These are phyloP conservation scores for Trichopria drosophilae DNA, from an alignment of 2,888 invertebrate species.

Conservation along the genomic window DNA sequence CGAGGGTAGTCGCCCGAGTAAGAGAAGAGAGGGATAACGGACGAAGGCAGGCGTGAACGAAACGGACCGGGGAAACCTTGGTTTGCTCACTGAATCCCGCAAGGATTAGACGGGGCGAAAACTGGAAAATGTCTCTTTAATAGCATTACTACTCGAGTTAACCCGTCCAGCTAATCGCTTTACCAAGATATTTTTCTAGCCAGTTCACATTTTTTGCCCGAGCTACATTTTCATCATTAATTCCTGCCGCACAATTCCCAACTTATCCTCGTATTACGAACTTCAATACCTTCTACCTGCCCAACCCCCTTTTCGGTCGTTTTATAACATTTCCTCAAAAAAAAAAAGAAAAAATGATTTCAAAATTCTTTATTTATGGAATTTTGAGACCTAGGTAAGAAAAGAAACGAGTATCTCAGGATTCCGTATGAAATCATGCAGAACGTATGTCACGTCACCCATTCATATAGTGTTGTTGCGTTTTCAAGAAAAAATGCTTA, in stretches of 20 bases:
- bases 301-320: no score
- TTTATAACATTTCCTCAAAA: no score
- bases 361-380: no score
- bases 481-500: no score
- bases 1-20: slow-evolving; percentile 33
- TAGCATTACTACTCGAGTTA: slow-evolving; percentile 21
- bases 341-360: no score
- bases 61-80: slow-evolving; percentile 42
- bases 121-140: slow-evolving; percentile 59
- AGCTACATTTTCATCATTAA: neutral
- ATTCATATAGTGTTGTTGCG: no score
- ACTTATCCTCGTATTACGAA: no score
- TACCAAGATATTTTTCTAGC: neutral
- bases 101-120: slow-evolving; percentile 55
- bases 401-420: no score
- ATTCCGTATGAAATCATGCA: no score
- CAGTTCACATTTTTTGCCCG: neutral
- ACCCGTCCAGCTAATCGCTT: slow-evolving; percentile 26
- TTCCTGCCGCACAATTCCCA: neutral
- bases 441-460: no score
- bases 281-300: no score
- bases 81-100: slow-evolving; percentile 57
- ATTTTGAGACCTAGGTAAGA: no score
- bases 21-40: slow-evolving; percentile 48
- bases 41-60: slow-evolving; percentile 53